phyloP scores from a whole-genome alignment of 2,113 vertebrate genomes.

The Silurus asotus region DNA sequence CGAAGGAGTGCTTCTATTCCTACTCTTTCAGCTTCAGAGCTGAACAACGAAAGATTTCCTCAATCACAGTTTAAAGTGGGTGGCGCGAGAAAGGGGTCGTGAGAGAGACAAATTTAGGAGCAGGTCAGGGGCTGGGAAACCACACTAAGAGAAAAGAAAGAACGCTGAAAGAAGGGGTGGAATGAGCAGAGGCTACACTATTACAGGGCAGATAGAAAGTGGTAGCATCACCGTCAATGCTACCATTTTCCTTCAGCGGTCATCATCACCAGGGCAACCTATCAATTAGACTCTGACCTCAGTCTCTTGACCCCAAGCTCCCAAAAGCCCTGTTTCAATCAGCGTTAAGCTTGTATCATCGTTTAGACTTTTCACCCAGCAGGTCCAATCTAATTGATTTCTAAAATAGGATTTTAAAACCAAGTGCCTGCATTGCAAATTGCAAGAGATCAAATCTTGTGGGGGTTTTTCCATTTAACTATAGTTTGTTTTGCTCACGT shows the following conservation, averaged over 20 bases:
- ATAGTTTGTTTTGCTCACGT: background rate
- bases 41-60: slow-evolving; percentile 42
- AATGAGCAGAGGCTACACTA: slow-evolving; percentile 65
- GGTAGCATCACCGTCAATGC: slow-evolving; percentile 53
- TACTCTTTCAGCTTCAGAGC: slow-evolving; percentile 36
- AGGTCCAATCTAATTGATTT: background rate
- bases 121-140: slow-evolving; percentile 64
- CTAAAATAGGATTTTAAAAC: background rate
- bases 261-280: slow-evolving; percentile 63
- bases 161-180: slow-evolving; percentile 49
- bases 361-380: background rate
- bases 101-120: slow-evolving; percentile 57
- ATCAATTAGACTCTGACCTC: slow-evolving; percentile 59
- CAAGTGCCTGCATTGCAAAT: background rate
- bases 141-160: slow-evolving; percentile 45
- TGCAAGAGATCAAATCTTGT: background rate
- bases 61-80: slow-evolving; percentile 48
- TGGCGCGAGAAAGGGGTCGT: slow-evolving; percentile 39
- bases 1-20: slow-evolving; percentile 32
- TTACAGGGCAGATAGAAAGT: slow-evolving; percentile 51
- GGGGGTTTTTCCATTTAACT: background rate
- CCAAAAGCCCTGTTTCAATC: slow-evolving; percentile 19
- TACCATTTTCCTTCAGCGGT: slow-evolving; percentile 67
- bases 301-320: slow-evolving; percentile 49
- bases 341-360: slow-evolving; percentile 13